phyloP scores from a whole-genome alignment of 2,797 vertebrate species.

The Phalloptychus januarius region DNA sequence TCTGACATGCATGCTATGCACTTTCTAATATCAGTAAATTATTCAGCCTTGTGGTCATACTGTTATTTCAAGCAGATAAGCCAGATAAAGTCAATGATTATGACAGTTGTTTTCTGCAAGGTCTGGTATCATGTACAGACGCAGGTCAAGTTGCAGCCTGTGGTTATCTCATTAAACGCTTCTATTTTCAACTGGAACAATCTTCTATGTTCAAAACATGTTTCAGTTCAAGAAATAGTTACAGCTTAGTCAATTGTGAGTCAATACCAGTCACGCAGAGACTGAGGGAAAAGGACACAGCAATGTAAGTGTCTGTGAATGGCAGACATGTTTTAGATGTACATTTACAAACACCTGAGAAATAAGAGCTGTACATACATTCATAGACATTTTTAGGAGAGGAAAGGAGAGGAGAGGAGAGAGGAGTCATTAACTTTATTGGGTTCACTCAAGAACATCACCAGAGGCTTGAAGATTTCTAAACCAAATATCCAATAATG shows the following conservation, averaged over 20 bases:
- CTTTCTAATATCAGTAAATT: not conserved
- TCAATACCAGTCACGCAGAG: conserved; percentile 44
- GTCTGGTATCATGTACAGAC: not conserved
- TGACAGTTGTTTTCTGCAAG: conserved; percentile 19
- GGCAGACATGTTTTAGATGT: conserved; percentile 14
- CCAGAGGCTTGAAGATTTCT: conserved; percentile 57
- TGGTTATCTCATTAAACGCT: conserved; percentile 40
- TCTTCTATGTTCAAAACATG: conserved; percentile 24
- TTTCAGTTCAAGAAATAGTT: conserved; percentile 51
- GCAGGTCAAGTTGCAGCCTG: conserved; percentile 1
- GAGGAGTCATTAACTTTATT: conserved; percentile 54
- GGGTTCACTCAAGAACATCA: conserved; percentile 50
- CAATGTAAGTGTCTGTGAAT: conserved; percentile 4
- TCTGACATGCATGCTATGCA: not conserved
- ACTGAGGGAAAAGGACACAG: conserved; percentile 39
- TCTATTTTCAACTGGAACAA: conserved; percentile 5
- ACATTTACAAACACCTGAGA: not conserved
- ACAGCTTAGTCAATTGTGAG: conserved; percentile 42
- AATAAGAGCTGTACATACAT: not conserved
- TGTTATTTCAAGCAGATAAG: conserved; percentile 18
- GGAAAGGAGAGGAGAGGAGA: conserved; percentile 3
- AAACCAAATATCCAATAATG: conserved; percentile 62
- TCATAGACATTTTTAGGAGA: not conserved
- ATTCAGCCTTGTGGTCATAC: not conserved
- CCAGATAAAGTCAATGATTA: conserved; percentile 4